Evolutionary conservation across 2,797 vertebrate genomes (phyloP), one percentile per base, ranked within the genome.

Genomic region (Crenichthys baileyi): DNA sequence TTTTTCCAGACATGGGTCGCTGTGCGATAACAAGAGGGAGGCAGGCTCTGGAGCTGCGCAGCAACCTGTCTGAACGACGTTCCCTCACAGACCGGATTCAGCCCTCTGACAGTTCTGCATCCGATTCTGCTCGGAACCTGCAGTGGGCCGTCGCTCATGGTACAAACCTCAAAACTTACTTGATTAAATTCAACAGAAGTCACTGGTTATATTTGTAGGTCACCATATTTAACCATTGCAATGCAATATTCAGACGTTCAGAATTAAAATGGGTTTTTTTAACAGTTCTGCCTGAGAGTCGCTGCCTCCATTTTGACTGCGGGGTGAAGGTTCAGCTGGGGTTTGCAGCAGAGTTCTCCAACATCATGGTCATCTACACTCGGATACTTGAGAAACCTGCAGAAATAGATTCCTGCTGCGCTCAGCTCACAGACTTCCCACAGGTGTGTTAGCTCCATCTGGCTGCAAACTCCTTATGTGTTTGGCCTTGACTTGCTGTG

Each of bases 271-370:
- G 4, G 72, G 4, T 82, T 1, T 60, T 70, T n/a, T 67, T 72
- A 22, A 13, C 36, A 97, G 97, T 95, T 18, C 91, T 97, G 15
- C 97, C 97, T 0, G 80, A 94, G 80, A 96, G 96, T 86, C 92
- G 39, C 7, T 90, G 74, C 75, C 92, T 97, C 75, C 70, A 48
- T 79, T 97, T 97, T 22, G 94, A 96, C 65, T 97, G 97, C 0
- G 97, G 96, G 0, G 94, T 96, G 73, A 94, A 90, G 0, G 93
- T 97, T 60, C 97, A 97, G 91, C 93, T 97, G 71, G 96, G 96
- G 70, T 97, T 97, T 0, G 97, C 97, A 0, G 97, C 97, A 0
- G 97, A 97, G 89, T 97, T 97, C 92, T 97, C 97, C 87, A 97
- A 97, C 89, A 87, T 97, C 86, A 97, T 97, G 96, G 95, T 97